A percentile compares a stretch with the other conserved stretches of the same genome.
Conservation (phyloP, 2,888 invertebrate species). For the Drosophila longiperda region DNA sequence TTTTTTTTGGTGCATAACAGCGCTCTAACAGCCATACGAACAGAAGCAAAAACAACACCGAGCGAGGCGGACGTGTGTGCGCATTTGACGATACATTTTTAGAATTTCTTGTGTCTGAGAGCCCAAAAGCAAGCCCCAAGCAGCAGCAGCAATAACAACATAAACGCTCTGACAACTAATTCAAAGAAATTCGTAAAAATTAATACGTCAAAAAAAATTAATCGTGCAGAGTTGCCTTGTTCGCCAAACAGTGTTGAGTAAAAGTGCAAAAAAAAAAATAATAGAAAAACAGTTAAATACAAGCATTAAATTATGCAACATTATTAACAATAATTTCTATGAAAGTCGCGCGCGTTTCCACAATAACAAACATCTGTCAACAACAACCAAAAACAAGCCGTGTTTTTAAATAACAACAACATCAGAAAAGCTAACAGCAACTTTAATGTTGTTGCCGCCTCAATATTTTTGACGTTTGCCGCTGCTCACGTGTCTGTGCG, state of each 20-base stretch:
- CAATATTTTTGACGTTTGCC: slow-evolving; percentile 49
- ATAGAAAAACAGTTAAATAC: slow-evolving; percentile 28
- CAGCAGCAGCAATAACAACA: slow-evolving; percentile 25
- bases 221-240: slow-evolving; percentile 58
- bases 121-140: slow-evolving; percentile 13
- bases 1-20: slow-evolving; percentile 63
- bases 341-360: slow-evolving; percentile 55
- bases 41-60: slow-evolving; percentile 64
- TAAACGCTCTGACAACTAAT: slow-evolving; percentile 35
- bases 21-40: slow-evolving; percentile 51
- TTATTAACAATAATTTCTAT: slow-evolving; percentile 36
- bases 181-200: slow-evolving; percentile 22
- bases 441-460: slow-evolving; percentile 42
- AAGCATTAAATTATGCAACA: slow-evolving; percentile 53
- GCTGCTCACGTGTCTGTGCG: slow-evolving; percentile 26
- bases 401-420: slow-evolving; percentile 33
- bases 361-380: slow-evolving; percentile 46
- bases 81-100: slow-evolving; percentile 53
- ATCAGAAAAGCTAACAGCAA: slow-evolving; percentile 13
- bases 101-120: slow-evolving; percentile 60
- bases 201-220: slow-evolving; percentile 1
- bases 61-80: slow-evolving; percentile 64
- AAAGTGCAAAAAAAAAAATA: slow-evolving; percentile 25
- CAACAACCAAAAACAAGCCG: slow-evolving; percentile 17
- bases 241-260: slow-evolving; percentile 38